Percentiles rank a stretch among this genome's conserved stretches.
Evolutionary conservation across 2,888 invertebrate species (phyloP).

Genomic region (Carabus problematicus): DNA sequence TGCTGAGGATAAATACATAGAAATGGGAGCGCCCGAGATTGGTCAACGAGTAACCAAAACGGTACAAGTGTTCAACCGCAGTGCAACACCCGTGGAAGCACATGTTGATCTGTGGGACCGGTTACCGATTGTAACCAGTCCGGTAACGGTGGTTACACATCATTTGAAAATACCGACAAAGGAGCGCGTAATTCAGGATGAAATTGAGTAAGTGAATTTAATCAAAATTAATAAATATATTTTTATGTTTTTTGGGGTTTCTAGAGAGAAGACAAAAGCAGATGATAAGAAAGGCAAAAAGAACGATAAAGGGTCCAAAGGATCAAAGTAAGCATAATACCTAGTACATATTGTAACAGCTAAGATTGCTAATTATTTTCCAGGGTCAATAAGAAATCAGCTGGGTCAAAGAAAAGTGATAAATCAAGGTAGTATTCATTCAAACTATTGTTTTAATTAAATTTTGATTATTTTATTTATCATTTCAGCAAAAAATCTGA

Average conservation of each 20-base stretch:
- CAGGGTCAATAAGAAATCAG: slow-evolving; percentile 7
- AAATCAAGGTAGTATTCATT: slow-evolving; percentile 2
- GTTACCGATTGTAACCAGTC: slow-evolving; percentile 53
- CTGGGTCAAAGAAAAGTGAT: not conserved
- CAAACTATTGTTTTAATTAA: not conserved
- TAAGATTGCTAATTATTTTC: too few relatives aligned
- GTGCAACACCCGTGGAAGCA: slow-evolving; percentile 64
- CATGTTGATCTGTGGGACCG: slow-evolving; percentile 63
- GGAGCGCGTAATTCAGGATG: slow-evolving; percentile 22
- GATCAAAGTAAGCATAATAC: not conserved
- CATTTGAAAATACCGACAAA: slow-evolving; percentile 46
- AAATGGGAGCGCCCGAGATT: slow-evolving; percentile 57
- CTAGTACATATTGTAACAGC: not conserved
- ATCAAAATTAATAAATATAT: not conserved
- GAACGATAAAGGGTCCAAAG: slow-evolving; percentile 43
- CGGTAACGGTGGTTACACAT: slow-evolving; percentile 11
- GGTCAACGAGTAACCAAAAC: slow-evolving; percentile 62
- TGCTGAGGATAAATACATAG: slow-evolving; percentile 55
- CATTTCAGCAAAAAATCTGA: slow-evolving; percentile 17
- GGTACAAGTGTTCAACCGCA: slow-evolving; percentile 67
- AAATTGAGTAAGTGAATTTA: slow-evolving; percentile 19
- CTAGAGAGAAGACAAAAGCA: not conserved
- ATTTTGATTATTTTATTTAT: not conserved
- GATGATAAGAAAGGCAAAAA: slow-evolving; percentile 44
- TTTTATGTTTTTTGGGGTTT: slow-evolving; percentile 7